Evolutionary conservation across 2,113 vertebrate genomes (phyloP), one percentile per base, ranked within the genome.

Genomic region (Odontesthes bonariensis): DNA sequence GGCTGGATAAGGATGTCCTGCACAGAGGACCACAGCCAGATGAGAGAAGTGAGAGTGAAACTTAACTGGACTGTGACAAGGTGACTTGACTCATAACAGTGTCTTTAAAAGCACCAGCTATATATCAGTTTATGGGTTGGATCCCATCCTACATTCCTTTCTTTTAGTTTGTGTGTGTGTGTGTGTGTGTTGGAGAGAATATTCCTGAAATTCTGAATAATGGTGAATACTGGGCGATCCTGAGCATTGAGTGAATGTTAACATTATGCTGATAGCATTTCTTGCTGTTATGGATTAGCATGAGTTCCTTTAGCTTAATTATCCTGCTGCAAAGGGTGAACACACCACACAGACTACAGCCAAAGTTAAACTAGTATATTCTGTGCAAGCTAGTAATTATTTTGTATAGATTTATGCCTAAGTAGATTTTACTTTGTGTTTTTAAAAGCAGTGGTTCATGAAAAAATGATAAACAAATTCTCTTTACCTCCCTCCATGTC

Each of bases 291-390:
- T 72, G 51, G 82, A 85, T 87, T 78, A 78, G 54, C 19, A 35
- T 56, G 46, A 79, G 22, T 73, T 86, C 69, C 67, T 88, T 79
- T 49, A 69, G 79, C 65, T 66, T 85, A 83, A 87, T 84, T 75
- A 69, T 59, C 22, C 66, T 38, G 44, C 77, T 71, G 81, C 68
- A 74, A 73, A 52, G 51, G 57, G 56, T 49, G 70, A 76, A 44
- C 53, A 68, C 23, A 40, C 5, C 58, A 56, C 13, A 54, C 13
- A 13, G 32, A 35, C 22, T 60, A 19, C 0, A 58, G 44, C 8
- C 74, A 27, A 14, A 19, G 33, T 40, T 61, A 0, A 69, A 63
- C 70, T 61, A 62, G 33, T 22, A 46, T 8, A 23, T 16, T 9
- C 14, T 71, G 19, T 49, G 46, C 17, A 8, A 19, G 7, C 46